Evolutionary conservation across 2,113 vertebrate species (phyloP), one percentile per base, ranked within the genome.

Genomic region (Callipepla californica): DNA sequence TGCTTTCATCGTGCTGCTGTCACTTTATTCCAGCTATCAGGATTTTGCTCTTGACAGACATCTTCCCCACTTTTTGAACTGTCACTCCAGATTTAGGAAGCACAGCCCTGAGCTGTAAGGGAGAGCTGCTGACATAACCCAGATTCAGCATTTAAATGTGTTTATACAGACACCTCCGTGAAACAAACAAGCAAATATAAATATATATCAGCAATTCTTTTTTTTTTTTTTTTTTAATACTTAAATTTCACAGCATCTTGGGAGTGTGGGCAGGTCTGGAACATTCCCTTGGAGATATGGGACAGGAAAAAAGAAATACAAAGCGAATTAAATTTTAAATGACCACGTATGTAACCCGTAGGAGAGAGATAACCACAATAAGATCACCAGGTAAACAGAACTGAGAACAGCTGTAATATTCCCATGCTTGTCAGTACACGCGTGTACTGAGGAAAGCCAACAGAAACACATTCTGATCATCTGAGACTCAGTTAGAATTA

Each of bases 341-440:
- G 4, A 12, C 36, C 57, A n/a, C 53, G 68, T 55, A 80, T 28
- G 51, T 30, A 77, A 77, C 26, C 26, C 69, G 72, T 28, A 83
- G 57, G 72, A 80, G 42, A 91, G 66, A 83, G 80, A 70, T 53
- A 93, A 75, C 51, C 89, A 91, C 83, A 61, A 61, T 53, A 53
- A 40, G 67, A 85, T 70, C 81, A 74, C 73, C 77, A 92, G 82
- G 61, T 51, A 85, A 90, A 92, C 44, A 30, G 74, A n/a, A 72
- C 30, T 87, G 73, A 85, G 58, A 85, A 80, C 57, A 89, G 72
- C 51, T 91, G 83, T 51, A 91, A 67, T 78, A 67, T 40, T 95
- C 36, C 81, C 14, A 23, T 72, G 65, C 48, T 85, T 72, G 59
- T 91, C 82, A 85, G 90, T 94, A 90, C 20, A 87, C 28, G 57